Evolutionary conservation across 2,888 invertebrate genomes (phyloP).

Genomic region (Nezara viridula): DNA sequence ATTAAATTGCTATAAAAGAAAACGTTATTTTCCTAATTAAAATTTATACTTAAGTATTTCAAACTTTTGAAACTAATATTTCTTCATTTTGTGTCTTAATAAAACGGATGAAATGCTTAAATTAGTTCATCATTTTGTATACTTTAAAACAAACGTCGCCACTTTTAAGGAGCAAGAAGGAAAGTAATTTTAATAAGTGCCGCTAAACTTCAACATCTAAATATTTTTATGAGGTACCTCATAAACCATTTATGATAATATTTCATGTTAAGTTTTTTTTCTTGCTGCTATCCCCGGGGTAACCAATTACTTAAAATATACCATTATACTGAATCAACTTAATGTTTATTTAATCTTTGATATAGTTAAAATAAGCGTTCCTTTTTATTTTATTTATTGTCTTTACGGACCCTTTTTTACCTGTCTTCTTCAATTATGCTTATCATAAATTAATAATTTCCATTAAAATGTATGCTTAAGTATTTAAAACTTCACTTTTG

Average conservation of each 20-base stretch:
- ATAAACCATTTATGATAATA: neutral
- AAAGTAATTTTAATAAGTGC: neutral
- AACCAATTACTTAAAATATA: too few species aligned
- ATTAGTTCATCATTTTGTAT: neutral
- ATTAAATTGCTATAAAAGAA: neutral
- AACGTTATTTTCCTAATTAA: neutral
- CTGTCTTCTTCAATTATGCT: too few species aligned
- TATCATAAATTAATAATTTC: too few species aligned
- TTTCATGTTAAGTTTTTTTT: too few species aligned
- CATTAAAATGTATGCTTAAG: too few species aligned
- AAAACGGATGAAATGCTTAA: neutral
- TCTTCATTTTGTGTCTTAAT: neutral
- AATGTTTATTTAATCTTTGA: too few species aligned
- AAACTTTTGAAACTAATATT: neutral
- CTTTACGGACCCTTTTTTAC: too few species aligned
- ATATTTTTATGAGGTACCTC: neutral
- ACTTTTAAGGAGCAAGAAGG: neutral
- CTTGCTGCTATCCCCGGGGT: too few species aligned
- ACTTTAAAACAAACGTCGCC: neutral
- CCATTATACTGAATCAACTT: too few species aligned
- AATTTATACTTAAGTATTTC: neutral
- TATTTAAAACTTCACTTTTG: too few species aligned
- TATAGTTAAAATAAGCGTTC: too few species aligned
- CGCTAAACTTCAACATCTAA: neutral
- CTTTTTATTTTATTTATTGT: too few species aligned